These are phyloP conservation scores for Notothenia rossii DNA, from an alignment of 2,113 vertebrate genomes.

Conservation along the genomic window DNA sequence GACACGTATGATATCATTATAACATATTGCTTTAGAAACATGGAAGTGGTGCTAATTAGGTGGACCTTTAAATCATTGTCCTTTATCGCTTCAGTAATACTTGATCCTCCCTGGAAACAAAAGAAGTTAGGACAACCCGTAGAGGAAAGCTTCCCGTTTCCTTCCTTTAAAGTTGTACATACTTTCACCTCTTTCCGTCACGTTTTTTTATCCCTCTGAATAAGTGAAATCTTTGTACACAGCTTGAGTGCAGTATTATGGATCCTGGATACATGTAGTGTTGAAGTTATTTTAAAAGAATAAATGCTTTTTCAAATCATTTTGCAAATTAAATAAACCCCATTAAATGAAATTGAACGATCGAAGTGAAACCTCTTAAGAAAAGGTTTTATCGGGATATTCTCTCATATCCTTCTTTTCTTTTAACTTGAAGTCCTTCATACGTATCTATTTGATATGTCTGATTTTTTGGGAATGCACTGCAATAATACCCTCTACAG, in stretches of 20 bases:
- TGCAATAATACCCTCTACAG: background rate
- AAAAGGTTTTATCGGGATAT: background rate
- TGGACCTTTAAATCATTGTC: background rate
- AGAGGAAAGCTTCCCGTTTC: slow-evolving; percentile 5
- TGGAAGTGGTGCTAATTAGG: background rate
- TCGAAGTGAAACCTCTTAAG: background rate
- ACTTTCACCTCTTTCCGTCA: background rate
- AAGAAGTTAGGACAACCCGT: slow-evolving; percentile 38
- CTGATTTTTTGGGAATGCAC: background rate
- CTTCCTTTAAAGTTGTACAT: slow-evolving; percentile 27
- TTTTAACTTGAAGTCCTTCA: too few relatives aligned
- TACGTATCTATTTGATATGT: too few relatives aligned
- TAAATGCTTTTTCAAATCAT: background rate
- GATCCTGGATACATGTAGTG: background rate
- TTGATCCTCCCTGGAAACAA: slow-evolving; percentile 13
- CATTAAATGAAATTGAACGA: background rate
- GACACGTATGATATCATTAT: too few relatives aligned
- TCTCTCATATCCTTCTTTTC: background rate
- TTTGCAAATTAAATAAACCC: background rate
- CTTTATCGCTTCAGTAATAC: background rate
- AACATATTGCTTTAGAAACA: background rate
- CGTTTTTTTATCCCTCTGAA: slow-evolving; percentile 3
- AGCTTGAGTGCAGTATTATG: background rate
- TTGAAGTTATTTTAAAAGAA: background rate
- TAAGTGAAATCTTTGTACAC: background rate